phyloP scores from a whole-genome alignment of 2,888 invertebrate genomes.

The Idaea dimidiata region DNA sequence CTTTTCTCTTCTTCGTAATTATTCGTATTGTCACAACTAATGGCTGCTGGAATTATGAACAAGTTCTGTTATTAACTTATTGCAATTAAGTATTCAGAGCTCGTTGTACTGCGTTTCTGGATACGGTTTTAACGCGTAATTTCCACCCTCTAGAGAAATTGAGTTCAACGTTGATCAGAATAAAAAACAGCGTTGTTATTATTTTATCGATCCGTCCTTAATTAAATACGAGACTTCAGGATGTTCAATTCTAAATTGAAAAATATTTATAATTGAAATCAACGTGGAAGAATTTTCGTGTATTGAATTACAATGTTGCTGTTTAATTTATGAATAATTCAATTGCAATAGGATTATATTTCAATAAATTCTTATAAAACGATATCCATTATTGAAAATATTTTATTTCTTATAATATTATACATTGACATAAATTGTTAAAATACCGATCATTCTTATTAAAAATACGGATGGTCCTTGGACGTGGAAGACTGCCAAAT shows the following conservation, averaged over 20 bases:
- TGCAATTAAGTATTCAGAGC: conserved; percentile 55
- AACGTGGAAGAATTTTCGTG: too few species aligned
- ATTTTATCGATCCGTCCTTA: conserved; percentile 28
- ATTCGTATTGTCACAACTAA: conserved; percentile 9
- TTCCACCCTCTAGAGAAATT: conserved; percentile 39
- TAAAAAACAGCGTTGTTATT: conserved; percentile 30
- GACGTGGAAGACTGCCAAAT: neutral
- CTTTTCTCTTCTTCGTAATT: conserved; percentile 7
- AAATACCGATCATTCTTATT: neutral
- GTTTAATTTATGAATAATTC: too few species aligned
- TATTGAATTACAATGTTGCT: too few species aligned
- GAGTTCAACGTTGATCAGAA: conserved; percentile 27
- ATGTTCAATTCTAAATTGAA: neutral
- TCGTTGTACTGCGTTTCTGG: conserved; percentile 38
- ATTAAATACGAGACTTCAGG: conserved; percentile 21
- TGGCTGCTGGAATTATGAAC: conserved; percentile 20
- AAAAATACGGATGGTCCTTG: neutral
- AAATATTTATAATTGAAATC: neutral
- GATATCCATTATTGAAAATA: too few species aligned
- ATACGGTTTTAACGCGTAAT: conserved; percentile 45
- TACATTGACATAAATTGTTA: too few species aligned
- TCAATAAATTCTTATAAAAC: too few species aligned
- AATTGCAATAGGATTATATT: too few species aligned
- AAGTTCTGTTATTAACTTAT: conserved; percentile 25
- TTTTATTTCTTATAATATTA: too few species aligned